Percentiles rank a stretch among this genome's conserved stretches.
These are phyloP conservation scores for Drosophila sp. DNA, from an alignment of 1,140 invertebrate genomes.

Conservation along the genomic window DNA sequence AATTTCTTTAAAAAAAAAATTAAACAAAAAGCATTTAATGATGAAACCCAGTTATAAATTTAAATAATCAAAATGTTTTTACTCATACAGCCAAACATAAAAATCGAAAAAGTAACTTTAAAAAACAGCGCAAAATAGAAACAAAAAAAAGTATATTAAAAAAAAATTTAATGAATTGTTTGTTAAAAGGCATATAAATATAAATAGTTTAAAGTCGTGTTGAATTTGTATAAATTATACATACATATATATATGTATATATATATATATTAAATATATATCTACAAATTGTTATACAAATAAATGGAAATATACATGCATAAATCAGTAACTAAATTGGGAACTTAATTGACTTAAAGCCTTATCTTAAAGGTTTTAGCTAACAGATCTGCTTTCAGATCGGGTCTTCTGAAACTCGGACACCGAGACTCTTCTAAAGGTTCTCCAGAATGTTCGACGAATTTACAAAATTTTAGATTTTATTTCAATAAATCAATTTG, in stretches of 20 bases:
- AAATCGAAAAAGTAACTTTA: constrained; percentile 15
- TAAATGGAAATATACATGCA: constrained; percentile 41
- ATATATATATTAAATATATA: constrained; percentile 58
- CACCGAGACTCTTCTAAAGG: no score
- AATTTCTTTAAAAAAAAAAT: not conserved
- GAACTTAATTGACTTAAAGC: constrained; percentile 20
- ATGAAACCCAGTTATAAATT: constrained; percentile 12
- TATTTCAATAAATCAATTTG: no score
- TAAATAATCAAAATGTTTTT: constrained; percentile 13
- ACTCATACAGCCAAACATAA: constrained; percentile 12
- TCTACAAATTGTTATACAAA: constrained; percentile 77
- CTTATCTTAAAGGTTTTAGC: no score
- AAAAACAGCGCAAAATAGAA: constrained; percentile 8
- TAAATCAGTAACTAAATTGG: constrained; percentile 38
- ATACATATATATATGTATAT: constrained; percentile 36
- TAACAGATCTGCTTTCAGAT: no score
- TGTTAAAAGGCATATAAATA: constrained; percentile 27
- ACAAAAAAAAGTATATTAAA: not conserved
- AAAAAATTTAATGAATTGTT: constrained; percentile 27
- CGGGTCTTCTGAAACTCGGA: no score
- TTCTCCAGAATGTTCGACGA: no score
- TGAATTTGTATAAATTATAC: constrained; percentile 64
- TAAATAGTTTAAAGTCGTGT: constrained; percentile 55
- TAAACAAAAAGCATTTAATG: constrained; percentile 32
- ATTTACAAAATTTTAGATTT: no score